A percentile compares a stretch with the other conserved stretches of the same genome.
These are phyloP conservation scores for Mythimna vitellina DNA, from an alignment of 2,888 invertebrate genomes.

Conservation along the genomic window DNA sequence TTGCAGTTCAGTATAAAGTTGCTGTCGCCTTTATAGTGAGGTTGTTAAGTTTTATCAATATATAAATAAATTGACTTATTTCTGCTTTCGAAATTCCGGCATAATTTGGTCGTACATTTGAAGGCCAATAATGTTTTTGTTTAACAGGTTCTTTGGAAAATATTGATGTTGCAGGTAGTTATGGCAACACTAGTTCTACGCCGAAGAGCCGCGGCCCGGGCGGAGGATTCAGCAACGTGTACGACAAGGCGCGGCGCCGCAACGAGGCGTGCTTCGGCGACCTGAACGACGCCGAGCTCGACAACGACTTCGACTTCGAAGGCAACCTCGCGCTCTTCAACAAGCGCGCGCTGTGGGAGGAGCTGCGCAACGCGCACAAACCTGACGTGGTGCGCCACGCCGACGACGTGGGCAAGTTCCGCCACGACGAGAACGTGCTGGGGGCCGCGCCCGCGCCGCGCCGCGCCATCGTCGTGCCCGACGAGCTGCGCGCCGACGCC, in stretches of 20 bases:
- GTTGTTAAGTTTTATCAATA: no score
- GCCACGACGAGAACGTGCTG: conserved; percentile 97
- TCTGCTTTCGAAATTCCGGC: no score
- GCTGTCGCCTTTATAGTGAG: no score
- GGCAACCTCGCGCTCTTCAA: conserved; percentile 97
- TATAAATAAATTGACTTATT: no score
- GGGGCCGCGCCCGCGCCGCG: conserved; percentile 61
- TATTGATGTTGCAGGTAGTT: conserved; percentile 69
- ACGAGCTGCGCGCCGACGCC: conserved; percentile 86
- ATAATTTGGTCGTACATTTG: no score
- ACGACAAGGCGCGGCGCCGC: conserved; percentile 87
- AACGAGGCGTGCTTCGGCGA: conserved; percentile 96
- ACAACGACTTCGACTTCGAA: conserved; percentile 98
- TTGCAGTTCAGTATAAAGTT: no score
- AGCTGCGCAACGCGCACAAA: conserved; percentile 77
- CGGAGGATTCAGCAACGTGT: conserved; percentile 73
- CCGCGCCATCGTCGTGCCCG: conserved; percentile 92
- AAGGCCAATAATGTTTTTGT: no score
- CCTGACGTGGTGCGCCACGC: conserved; percentile 84
- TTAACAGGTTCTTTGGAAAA: background rate
- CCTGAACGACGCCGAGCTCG: conserved; percentile 91
- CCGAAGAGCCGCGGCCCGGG: conserved; percentile 87
- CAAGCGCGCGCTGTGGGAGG: conserved; percentile 90
- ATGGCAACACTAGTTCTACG: conserved; percentile 77
- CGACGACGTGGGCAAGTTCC: conserved; percentile 88